phyloP scores from a whole-genome alignment of 2,113 vertebrate genomes.

The Chloropsis hardwickii region DNA sequence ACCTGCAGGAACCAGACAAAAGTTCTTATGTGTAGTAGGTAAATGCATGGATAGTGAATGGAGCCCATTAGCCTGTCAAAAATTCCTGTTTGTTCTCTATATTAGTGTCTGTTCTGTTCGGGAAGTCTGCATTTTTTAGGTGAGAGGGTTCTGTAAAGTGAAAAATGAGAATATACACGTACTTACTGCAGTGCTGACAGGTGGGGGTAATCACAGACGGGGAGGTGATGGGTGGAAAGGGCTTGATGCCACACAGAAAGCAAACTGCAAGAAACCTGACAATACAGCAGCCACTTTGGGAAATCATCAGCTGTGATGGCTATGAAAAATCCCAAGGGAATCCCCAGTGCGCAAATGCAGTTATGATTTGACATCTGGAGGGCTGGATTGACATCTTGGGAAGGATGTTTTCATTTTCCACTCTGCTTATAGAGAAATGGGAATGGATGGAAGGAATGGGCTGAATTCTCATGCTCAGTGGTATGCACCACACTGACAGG shows the following conservation, averaged over 20 bases:
- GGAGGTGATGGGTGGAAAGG: not conserved
- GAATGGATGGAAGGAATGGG: not conserved
- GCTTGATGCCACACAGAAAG: not conserved
- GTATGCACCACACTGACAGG: not conserved
- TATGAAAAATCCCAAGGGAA: slow-evolving; percentile 10
- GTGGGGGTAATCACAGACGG: not conserved
- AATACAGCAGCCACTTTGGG: not conserved
- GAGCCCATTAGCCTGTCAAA: not conserved
- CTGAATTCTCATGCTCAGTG: not conserved
- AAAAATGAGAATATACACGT: not conserved
- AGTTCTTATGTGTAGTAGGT: not conserved
- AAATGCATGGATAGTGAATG: not conserved
- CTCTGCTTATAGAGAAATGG: not conserved
- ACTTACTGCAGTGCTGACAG: not conserved
- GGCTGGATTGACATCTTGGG: not conserved
- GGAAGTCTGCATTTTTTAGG: not conserved
- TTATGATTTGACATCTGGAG: slow-evolving; percentile 6
- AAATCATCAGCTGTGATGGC: not conserved
- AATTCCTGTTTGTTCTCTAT: not conserved
- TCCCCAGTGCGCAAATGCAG: not conserved
- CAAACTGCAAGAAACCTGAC: not conserved
- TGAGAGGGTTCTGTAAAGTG: not conserved
- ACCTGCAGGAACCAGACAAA: not conserved
- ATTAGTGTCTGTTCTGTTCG: not conserved
- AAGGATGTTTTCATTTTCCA: slow-evolving; percentile 10